phyloP scores from a whole-genome alignment of 2,113 vertebrate genomes.

The Lipophrys pholis region DNA sequence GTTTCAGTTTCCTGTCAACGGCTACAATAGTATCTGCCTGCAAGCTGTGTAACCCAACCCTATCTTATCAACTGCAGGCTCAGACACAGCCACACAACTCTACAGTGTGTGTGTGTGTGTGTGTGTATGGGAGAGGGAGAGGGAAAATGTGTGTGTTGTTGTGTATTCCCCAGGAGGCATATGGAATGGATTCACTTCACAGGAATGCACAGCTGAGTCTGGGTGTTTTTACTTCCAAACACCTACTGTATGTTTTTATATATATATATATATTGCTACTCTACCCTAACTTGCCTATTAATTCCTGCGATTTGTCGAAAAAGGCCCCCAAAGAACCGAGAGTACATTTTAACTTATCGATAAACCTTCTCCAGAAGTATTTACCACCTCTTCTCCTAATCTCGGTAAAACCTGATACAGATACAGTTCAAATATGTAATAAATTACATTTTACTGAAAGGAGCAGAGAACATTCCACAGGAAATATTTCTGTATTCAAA shows the following conservation, averaged over 20 bases:
- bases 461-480: no score
- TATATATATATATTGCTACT: conserved; percentile 13
- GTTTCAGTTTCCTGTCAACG: conserved; percentile 67
- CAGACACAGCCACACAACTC: conserved; percentile 61
- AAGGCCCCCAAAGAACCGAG: no score
- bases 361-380: no score
- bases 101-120: conserved; percentile 26
- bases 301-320: neutral
- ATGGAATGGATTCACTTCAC: conserved; percentile 77
- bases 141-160: conserved; percentile 16
- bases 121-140: neutral
- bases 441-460: no score
- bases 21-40: conserved; percentile 74
- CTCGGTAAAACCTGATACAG: no score
- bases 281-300: no score
- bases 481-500: no score
- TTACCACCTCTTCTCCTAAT: no score
- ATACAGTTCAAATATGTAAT: no score
- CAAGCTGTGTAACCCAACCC: conserved; percentile 67
- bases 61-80: conserved; percentile 78
- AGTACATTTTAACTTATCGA: no score
- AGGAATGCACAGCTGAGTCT: conserved; percentile 82
- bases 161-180: conserved; percentile 63
- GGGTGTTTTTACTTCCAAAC: conserved; percentile 63
- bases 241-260: conserved; percentile 58